These are phyloP conservation scores for Petrocephalus sullivani DNA, from an alignment of 2,797 vertebrate genomes.

Conservation along the genomic window DNA sequence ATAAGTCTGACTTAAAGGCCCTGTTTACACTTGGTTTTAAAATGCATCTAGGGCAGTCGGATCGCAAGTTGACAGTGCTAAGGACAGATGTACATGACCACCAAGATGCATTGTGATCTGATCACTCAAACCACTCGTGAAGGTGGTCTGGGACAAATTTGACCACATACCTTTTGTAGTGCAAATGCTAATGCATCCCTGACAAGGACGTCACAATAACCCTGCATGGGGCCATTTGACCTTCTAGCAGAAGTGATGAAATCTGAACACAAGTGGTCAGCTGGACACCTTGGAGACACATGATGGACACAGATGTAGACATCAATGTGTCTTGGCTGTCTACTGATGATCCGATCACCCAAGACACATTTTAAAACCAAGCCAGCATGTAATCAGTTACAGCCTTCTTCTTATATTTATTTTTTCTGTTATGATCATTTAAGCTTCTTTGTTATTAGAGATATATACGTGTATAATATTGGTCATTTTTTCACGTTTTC, in stretches of 20 bases:
- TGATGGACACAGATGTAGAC: neutral
- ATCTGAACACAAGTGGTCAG: neutral
- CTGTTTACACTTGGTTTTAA: neutral
- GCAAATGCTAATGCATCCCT: neutral
- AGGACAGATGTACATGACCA: neutral
- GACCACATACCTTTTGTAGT: neutral
- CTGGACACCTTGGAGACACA: neutral
- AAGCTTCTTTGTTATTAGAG: neutral
- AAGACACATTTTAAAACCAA: neutral
- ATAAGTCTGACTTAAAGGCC: neutral
- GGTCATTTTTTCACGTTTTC: constrained; percentile 12
- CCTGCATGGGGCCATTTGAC: neutral
- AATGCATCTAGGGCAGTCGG: neutral
- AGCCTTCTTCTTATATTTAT: neutral
- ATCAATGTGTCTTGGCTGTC: neutral
- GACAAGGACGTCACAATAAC: neutral
- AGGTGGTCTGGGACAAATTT: neutral
- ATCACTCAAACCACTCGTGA: neutral
- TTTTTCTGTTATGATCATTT: neutral
- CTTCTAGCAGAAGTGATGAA: neutral
- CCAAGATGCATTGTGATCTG: neutral
- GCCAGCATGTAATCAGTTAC: neutral
- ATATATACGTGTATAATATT: neutral
- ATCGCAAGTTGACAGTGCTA: neutral
- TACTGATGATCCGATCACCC: neutral